phyloP scores from a whole-genome alignment of 2,113 vertebrate species.

The Cepphus grylle region DNA sequence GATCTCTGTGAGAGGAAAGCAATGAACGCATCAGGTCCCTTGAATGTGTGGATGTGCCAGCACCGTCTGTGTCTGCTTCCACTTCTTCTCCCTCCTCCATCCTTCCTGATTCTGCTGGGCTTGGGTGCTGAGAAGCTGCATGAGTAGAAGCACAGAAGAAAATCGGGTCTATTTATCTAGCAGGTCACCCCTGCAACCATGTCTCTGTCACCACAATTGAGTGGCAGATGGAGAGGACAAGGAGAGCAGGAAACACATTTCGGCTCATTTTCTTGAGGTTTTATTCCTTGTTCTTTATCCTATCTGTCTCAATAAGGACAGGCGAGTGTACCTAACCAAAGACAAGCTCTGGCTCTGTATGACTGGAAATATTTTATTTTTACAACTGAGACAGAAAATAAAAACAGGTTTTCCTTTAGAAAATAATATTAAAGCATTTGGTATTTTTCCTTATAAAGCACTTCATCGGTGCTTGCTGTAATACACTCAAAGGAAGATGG shows the following conservation, averaged over 20 bases:
- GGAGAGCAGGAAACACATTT: neutral
- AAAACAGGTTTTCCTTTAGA: neutral
- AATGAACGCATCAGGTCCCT: neutral
- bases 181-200: neutral
- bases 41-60: neutral
- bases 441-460: neutral
- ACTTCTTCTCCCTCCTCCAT: neutral
- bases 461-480: neutral
- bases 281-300: neutral
- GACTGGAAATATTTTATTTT: constrained; percentile 13
- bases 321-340: neutral
- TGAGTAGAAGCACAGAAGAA: neutral
- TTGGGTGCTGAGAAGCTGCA: neutral
- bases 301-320: neutral
- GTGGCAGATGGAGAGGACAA: neutral
- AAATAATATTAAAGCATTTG: neutral
- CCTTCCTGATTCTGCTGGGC: neutral
- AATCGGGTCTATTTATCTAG: neutral
- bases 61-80: neutral
- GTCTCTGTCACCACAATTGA: neutral
- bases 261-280: neutral
- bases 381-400: neutral
- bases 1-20: neutral
- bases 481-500: neutral
- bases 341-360: neutral